Percentiles rank a stretch among this genome's conserved stretches.
Evolutionary conservation across 2,113 vertebrate species (phyloP).

Genomic region (Pyxicephalus adspersus): DNA sequence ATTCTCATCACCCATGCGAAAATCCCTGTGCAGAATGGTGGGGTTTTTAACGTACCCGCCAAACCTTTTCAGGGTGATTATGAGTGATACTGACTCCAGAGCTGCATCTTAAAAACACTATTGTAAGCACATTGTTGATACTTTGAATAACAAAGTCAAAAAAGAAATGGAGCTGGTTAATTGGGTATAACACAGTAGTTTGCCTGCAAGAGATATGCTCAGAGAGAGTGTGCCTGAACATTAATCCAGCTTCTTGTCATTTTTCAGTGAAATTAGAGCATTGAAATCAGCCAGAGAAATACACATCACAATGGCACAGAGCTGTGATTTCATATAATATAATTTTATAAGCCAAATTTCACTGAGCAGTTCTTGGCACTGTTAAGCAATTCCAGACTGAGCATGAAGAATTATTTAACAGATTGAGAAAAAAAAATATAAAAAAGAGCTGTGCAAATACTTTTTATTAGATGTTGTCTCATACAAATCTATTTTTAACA

Average conservation of each 20-base stretch:
- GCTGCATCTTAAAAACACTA: not conserved
- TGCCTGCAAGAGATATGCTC: not conserved
- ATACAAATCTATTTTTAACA: too few species aligned
- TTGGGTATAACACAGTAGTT: not conserved
- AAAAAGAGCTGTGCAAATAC: too few species aligned
- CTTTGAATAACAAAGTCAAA: too few species aligned
- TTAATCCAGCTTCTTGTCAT: not conserved
- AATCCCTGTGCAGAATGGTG: too few species aligned
- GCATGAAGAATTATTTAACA: not conserved
- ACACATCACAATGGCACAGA: not conserved
- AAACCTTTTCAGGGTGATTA: too few species aligned
- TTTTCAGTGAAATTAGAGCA: not conserved
- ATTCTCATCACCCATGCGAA: too few species aligned
- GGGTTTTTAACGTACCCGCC: too few species aligned
- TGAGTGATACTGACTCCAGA: too few species aligned
- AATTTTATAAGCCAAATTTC: constrained; percentile 2
- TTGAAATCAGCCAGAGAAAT: not conserved
- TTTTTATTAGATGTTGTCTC: too few species aligned
- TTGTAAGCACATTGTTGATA: not conserved
- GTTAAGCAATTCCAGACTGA: not conserved
- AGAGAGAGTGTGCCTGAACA: too few species aligned
- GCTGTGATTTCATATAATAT: not conserved
- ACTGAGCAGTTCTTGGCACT: not conserved
- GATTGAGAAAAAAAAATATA: not conserved
- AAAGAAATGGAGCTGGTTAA: too few species aligned